Conservation (phyloP, 2,113 vertebrate genomes). For the Cyphomyrus plagiostoma region DNA sequence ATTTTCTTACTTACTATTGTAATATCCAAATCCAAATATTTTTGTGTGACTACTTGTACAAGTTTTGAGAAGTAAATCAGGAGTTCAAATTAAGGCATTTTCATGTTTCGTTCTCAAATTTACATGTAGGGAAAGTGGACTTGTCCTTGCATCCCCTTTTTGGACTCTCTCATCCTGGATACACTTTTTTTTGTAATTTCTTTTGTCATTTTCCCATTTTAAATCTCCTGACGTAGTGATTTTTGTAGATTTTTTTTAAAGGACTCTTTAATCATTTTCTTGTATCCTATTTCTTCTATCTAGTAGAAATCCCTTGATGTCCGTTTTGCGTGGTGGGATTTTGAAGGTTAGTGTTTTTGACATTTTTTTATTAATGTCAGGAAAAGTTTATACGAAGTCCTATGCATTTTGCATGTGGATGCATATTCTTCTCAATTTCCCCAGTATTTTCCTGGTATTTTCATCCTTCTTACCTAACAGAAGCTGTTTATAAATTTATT, state of each 20-base stretch:
- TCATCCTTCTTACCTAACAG: background rate
- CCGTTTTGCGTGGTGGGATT: background rate
- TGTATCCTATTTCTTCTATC: background rate
- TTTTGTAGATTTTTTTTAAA: constrained; percentile 15
- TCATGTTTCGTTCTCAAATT: background rate
- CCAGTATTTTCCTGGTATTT: background rate
- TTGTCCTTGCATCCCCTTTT: background rate
- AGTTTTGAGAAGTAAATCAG: background rate
- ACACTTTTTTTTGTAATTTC: constrained; percentile 1
- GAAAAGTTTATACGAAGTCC: background rate
- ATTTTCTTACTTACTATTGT: background rate
- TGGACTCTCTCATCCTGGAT: background rate
- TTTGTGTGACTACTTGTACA: background rate
- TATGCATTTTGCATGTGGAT: background rate
- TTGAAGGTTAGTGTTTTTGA: background rate
- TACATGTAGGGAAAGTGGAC: constrained; percentile 13
- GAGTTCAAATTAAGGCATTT: constrained; percentile 5
- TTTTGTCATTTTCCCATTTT: constrained; percentile 16
- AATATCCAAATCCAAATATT: background rate
- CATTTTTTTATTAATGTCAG: background rate
- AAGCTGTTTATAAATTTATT: background rate
- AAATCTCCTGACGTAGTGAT: constrained; percentile 9
- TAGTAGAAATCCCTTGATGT: constrained; percentile 5
- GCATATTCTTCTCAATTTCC: background rate
- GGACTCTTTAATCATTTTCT: background rate